Conservation (phyloP, 2,797 vertebrate species). For the Alauda arvensis region DNA sequence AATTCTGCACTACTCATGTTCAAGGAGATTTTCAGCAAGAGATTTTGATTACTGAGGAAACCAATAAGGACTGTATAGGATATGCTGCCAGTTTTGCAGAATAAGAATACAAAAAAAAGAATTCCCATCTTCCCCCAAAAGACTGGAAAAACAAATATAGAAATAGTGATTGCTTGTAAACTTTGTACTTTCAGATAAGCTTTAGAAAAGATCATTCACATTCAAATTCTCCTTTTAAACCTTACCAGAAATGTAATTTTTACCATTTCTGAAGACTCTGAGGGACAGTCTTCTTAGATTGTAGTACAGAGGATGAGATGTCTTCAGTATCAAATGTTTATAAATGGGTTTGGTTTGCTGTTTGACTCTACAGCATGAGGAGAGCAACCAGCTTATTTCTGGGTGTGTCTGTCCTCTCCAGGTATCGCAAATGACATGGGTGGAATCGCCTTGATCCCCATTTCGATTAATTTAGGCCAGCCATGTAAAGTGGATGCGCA, state of each 20-base stretch:
- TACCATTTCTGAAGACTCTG: neutral
- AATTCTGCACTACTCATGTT: neutral
- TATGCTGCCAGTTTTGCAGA: neutral
- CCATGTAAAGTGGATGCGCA: constrained; percentile 54
- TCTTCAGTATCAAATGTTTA: neutral
- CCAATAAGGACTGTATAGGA: neutral
- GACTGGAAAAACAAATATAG: neutral
- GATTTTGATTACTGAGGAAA: neutral
- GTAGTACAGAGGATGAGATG: neutral
- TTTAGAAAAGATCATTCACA: neutral
- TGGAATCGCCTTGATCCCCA: constrained; percentile 82
- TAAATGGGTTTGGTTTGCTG: neutral
- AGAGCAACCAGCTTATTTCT: neutral
- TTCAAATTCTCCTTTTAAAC: neutral
- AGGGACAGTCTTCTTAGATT: neutral
- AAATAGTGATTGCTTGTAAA: neutral
- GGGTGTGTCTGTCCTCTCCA: constrained; percentile 43
- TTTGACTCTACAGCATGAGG: neutral
- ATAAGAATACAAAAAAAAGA: neutral
- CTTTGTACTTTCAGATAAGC: neutral
- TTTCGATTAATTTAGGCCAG: constrained; percentile 65
- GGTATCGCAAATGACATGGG: constrained; percentile 76
- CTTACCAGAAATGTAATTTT: neutral
- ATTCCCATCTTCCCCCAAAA: neutral
- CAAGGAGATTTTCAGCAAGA: neutral